Evolutionary conservation across 2,113 vertebrate genomes (phyloP).

Genomic region (Miniopterus natalensis): DNA sequence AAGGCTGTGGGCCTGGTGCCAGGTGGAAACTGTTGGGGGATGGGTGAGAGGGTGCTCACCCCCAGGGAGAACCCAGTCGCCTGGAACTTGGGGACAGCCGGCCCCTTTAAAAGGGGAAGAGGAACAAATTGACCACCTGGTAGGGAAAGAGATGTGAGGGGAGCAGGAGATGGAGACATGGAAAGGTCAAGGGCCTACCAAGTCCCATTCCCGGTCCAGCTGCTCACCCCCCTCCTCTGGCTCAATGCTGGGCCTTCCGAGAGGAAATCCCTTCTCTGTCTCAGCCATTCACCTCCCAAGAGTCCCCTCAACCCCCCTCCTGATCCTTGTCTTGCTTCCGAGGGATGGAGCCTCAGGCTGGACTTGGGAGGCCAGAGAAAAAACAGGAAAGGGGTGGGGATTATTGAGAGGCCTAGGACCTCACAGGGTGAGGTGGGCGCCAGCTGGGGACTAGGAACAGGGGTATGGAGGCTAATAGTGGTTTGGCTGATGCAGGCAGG

Average conservation of each 20-base stretch:
- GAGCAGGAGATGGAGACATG: not conserved
- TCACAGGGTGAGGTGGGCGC: not conserved
- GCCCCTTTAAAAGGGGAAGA: not conserved
- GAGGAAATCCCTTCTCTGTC: slow-evolving; percentile 80
- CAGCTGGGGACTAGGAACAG: not conserved
- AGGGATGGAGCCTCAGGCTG: slow-evolving; percentile 46
- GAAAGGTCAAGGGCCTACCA: not conserved
- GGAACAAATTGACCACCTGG: not conserved
- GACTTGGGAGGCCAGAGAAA: slow-evolving; percentile 50
- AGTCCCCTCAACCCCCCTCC: slow-evolving; percentile 32
- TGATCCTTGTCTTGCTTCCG: slow-evolving; percentile 72
- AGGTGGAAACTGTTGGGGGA: not conserved
- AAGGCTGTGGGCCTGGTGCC: slow-evolving; percentile 10
- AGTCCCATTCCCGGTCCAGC: slow-evolving; percentile 49
- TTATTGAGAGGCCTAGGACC: not conserved
- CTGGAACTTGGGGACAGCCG: not conserved
- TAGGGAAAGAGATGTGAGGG: not conserved
- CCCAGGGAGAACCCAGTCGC: not conserved
- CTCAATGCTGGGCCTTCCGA: slow-evolving; percentile 74
- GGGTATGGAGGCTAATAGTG: not conserved
- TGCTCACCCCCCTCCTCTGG: not conserved
- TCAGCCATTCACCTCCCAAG: slow-evolving; percentile 74
- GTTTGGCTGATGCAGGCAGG: not conserved
- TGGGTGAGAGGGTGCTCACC: not conserved
- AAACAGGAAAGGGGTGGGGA: slow-evolving; percentile 77